Evolutionary conservation across 2,797 vertebrate genomes (phyloP).

Genomic region (Pelobates cultripes): DNA sequence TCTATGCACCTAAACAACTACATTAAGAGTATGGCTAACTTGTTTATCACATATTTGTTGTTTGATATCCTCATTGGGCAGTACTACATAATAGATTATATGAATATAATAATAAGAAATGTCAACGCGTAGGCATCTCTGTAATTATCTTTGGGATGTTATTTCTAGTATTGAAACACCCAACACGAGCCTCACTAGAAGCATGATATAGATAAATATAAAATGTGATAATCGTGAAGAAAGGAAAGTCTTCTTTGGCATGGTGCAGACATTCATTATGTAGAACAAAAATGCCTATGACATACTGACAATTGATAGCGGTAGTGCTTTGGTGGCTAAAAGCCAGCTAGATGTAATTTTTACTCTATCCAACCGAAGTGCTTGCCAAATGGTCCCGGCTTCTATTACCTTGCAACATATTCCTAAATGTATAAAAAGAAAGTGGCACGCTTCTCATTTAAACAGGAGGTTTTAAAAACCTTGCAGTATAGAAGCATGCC

Average conservation of each 20-base stretch:
- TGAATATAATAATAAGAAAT: no score
- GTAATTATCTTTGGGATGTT: no score
- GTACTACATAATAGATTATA: no score
- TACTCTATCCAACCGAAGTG: conserved; percentile 22
- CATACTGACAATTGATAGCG: conserved; percentile 26
- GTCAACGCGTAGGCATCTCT: no score
- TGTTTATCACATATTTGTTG: no score
- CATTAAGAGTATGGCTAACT: no score
- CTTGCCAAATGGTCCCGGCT: conserved; percentile 16
- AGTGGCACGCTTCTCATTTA: not conserved
- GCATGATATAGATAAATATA: conserved; percentile 23
- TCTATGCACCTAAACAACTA: no score
- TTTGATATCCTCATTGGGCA: no score
- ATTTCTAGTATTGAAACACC: not conserved
- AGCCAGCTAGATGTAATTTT: conserved; percentile 34
- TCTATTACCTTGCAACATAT: conserved; percentile 27
- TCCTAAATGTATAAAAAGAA: conserved; percentile 1
- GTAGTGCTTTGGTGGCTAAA: conserved; percentile 28
- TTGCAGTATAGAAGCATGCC: not conserved
- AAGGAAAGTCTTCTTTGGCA: conserved; percentile 24
- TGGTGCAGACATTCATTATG: conserved; percentile 32
- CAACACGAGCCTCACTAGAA: not conserved
- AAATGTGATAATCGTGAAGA: conserved; percentile 26
- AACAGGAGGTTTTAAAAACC: not conserved
- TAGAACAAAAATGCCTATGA: conserved; percentile 19